phyloP scores from a whole-genome alignment of 2,113 vertebrate species.

The Chaetops frenatus region DNA sequence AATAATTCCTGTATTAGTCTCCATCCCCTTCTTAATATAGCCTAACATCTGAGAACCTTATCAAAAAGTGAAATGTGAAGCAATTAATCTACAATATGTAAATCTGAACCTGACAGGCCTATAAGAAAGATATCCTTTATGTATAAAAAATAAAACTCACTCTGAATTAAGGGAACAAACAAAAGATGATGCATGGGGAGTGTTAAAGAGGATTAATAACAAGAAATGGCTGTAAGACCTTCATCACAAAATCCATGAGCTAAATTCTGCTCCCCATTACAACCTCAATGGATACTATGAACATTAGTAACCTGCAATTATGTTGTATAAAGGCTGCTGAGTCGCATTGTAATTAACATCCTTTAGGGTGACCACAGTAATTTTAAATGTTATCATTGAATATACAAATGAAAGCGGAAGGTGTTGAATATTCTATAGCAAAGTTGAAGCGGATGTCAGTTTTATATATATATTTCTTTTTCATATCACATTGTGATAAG shows the following conservation, averaged over 20 bases:
- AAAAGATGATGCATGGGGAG: slow-evolving; percentile 45
- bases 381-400: slow-evolving; percentile 43
- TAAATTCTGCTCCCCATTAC: slow-evolving; percentile 53
- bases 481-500: neutral
- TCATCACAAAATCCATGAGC: slow-evolving; percentile 50
- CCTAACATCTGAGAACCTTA: slow-evolving; percentile 49
- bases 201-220: slow-evolving; percentile 60
- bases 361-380: slow-evolving; percentile 61
- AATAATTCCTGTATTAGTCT: slow-evolving; percentile 50
- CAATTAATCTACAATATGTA: slow-evolving; percentile 55
- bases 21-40: slow-evolving; percentile 37
- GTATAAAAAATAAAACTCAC: slow-evolving; percentile 42
- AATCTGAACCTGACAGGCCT: slow-evolving; percentile 48
- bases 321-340: slow-evolving; percentile 50
- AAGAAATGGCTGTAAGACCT: slow-evolving; percentile 47
- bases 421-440: slow-evolving; percentile 52
- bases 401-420: slow-evolving; percentile 38
- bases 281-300: slow-evolving; percentile 58
- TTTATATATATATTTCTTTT: slow-evolving; percentile 13
- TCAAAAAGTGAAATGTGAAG: slow-evolving; percentile 60
- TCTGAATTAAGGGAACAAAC: slow-evolving; percentile 57
- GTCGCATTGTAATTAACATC: slow-evolving; percentile 50
- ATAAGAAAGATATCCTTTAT: slow-evolving; percentile 35
- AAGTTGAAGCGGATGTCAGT: neutral
- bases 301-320: slow-evolving; percentile 60